Evolutionary conservation across 2,888 invertebrate genomes (phyloP).

Genomic region (Archaeoteleia sp.): DNA sequence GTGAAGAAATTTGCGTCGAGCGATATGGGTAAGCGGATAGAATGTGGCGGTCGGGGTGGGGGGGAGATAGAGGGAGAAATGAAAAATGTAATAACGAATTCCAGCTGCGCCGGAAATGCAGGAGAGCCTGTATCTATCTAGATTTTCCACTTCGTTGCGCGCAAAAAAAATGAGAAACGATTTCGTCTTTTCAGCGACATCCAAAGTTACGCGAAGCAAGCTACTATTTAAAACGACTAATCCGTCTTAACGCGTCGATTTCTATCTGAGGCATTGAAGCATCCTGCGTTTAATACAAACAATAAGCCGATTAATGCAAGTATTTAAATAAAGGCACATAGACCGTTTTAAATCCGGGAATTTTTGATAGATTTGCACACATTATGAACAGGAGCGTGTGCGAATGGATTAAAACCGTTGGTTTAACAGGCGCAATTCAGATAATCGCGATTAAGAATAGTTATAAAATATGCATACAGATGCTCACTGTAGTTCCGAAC

Average conservation of each 20-base stretch:
- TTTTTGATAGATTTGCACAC: background rate
- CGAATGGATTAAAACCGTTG: too few relatives aligned
- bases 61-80: conserved; percentile 26
- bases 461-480: too few relatives aligned
- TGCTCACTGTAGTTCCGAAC: too few relatives aligned
- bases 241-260: background rate
- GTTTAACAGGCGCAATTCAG: too few relatives aligned
- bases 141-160: conserved; percentile 30
- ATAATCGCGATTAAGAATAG: too few relatives aligned
- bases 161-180: conserved; percentile 16
- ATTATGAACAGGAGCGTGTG: background rate
- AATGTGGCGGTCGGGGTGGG: conserved; percentile 26
- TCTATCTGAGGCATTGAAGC: background rate
- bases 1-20: conserved; percentile 22
- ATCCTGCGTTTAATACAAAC: background rate
- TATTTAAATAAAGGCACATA: too few relatives aligned
- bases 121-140: conserved; percentile 15
- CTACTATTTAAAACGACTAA: conserved; percentile 1
- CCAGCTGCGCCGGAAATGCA: conserved; percentile 44
- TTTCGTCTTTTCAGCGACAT: background rate
- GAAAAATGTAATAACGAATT: conserved; percentile 52
- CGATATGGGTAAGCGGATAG: conserved; percentile 15
- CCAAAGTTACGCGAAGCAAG: background rate
- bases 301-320: too few relatives aligned
- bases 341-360: too few relatives aligned